Percentiles rank a stretch among this genome's conserved stretches.
These are phyloP conservation scores for Carduelis carduelis DNA, from an alignment of 2,797 vertebrate species.

Conservation along the genomic window DNA sequence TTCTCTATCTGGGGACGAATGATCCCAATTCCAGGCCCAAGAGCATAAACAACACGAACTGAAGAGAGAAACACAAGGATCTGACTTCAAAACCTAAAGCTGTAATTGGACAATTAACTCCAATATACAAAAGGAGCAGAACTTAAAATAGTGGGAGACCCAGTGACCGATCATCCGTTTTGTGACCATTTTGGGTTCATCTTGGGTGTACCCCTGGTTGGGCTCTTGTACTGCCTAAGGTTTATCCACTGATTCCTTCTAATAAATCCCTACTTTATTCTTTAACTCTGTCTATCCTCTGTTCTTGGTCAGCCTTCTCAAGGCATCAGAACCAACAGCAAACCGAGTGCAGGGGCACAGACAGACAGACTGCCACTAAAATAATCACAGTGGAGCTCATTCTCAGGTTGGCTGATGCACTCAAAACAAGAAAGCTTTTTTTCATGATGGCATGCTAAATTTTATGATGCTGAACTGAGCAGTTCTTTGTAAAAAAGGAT, in stretches of 20 bases:
- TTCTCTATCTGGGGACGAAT: neutral
- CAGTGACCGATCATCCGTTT: accelerated
- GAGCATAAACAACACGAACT: accelerated
- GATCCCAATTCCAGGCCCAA: neutral
- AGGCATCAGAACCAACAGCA: neutral
- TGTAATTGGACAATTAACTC: neutral
- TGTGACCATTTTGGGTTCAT: neutral
- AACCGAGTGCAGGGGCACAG: neutral
- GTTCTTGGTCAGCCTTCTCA: neutral
- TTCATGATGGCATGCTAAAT: neutral
- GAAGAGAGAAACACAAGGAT: neutral
- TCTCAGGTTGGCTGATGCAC: accelerated
- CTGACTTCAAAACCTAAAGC: neutral
- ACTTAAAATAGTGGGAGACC: neutral
- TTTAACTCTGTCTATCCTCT: neutral
- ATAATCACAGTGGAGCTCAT: neutral
- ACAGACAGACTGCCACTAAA: neutral
- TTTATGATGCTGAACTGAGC: neutral
- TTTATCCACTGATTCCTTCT: neutral
- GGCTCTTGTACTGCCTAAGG: neutral
- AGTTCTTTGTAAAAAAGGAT: neutral
- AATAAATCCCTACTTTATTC: neutral
- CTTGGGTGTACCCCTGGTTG: neutral
- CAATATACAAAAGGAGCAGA: neutral
- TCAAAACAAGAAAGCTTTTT: neutral